Percentiles rank a stretch among this genome's conserved stretches.
These are phyloP conservation scores for Heterotis niloticus DNA, from an alignment of 2,113 vertebrate genomes.

Conservation along the genomic window DNA sequence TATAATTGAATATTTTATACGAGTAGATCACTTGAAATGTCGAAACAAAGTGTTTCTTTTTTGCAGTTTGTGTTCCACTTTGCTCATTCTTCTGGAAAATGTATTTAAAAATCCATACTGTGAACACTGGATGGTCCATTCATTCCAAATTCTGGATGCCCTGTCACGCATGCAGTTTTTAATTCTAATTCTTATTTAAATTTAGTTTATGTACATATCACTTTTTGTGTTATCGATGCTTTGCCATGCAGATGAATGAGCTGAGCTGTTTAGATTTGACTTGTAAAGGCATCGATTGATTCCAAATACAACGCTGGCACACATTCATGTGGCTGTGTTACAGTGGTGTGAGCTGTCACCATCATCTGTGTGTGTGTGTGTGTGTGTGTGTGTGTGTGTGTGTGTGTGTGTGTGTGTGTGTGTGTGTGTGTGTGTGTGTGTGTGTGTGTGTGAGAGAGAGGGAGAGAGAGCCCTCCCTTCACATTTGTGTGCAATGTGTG, in stretches of 20 bases:
- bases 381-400: background rate
- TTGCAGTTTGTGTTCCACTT: no score
- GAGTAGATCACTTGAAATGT: no score
- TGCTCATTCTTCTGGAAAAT: no score
- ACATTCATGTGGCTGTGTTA: background rate
- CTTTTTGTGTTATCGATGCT: background rate
- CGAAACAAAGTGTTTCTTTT: no score
- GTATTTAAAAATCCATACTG: no score
- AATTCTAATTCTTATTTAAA: background rate
- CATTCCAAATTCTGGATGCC: background rate
- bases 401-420: no score
- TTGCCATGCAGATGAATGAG: background rate
- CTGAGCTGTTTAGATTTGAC: background rate
- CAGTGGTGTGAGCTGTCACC: no score
- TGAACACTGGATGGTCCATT: no score
- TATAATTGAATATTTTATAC: no score
- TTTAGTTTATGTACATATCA: background rate
- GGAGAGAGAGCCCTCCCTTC: no score
- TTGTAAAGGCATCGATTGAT: constrained; percentile 1
- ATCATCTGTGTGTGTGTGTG: no score
- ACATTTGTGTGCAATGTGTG: background rate
- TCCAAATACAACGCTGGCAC: no score
- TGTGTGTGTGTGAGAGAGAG: constrained; percentile 6
- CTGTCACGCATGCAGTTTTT: background rate
- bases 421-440: background rate